phyloP scores from a whole-genome alignment of 2,797 vertebrate genomes.

The Fundulus diaphanus region DNA sequence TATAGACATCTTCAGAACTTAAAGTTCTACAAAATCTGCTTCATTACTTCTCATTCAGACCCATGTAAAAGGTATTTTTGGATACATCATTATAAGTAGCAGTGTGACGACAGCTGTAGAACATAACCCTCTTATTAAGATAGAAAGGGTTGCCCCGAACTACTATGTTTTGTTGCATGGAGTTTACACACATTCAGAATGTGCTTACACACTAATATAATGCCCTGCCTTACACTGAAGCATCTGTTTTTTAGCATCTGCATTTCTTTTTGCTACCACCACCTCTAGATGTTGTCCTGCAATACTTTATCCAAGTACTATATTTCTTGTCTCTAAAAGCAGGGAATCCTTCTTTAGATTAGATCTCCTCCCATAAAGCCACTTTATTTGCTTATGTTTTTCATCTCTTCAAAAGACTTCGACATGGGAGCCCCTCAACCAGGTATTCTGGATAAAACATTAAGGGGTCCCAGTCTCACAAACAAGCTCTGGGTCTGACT shows the following conservation, averaged over 20 bases:
- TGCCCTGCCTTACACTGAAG: slow-evolving; percentile 40
- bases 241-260: slow-evolving; percentile 41
- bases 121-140: background rate
- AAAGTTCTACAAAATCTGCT: background rate
- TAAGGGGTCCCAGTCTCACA: slow-evolving; percentile 38
- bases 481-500: slow-evolving; percentile 38
- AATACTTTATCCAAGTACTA: slow-evolving; percentile 39
- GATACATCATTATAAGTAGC: background rate
- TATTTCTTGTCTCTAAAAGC: slow-evolving; percentile 34
- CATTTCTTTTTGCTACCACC: slow-evolving; percentile 69
- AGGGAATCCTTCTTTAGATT: slow-evolving; percentile 44
- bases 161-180: background rate
- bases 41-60: background rate
- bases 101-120: background rate
- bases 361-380: slow-evolving; percentile 60
- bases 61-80: background rate
- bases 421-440: slow-evolving; percentile 43
- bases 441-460: slow-evolving; percentile 65
- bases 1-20: background rate
- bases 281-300: slow-evolving; percentile 67
- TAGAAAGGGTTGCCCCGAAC: background rate
- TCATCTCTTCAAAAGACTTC: slow-evolving; percentile 56
- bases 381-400: slow-evolving; percentile 65
- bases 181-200: background rate
- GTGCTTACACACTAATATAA: slow-evolving; percentile 19